A percentile compares a stretch with the other conserved stretches of the same genome.
phyloP scores from a whole-genome alignment of 2,113 vertebrate species.

The Indicator indicator region DNA sequence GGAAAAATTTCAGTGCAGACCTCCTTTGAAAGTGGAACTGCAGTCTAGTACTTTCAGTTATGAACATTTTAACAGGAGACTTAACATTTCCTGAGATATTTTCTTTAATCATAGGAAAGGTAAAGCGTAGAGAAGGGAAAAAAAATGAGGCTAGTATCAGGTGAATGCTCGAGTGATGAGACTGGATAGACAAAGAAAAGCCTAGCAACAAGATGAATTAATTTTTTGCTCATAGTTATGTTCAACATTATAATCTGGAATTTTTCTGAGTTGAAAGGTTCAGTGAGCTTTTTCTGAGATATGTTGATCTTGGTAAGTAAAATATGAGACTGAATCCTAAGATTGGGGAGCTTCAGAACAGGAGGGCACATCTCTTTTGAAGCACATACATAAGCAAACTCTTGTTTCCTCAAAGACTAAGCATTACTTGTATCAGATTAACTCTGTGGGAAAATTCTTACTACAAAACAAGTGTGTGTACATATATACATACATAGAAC shows the following conservation, averaged over 20 bases:
- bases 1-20: not conserved
- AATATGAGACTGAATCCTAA: not conserved
- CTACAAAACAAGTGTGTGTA: not conserved
- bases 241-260: not conserved
- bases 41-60: not conserved
- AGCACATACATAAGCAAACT: not conserved
- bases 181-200: not conserved
- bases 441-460: not conserved
- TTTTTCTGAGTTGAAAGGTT: not conserved
- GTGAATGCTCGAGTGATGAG: not conserved
- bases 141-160: not conserved
- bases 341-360: not conserved
- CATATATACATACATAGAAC: not conserved
- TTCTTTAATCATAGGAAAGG: not conserved
- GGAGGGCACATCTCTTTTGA: not conserved
- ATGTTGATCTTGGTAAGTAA: not conserved
- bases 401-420: not conserved
- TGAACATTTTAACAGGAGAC: not conserved
- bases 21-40: not conserved
- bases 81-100: not conserved
- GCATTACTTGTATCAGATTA: not conserved
- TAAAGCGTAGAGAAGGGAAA: not conserved
- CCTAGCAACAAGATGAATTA: not conserved
- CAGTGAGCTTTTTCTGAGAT: not conserved
- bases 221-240: not conserved